Conservation (phyloP, 2,113 vertebrate species). For the Tauraco erythrolophus region DNA sequence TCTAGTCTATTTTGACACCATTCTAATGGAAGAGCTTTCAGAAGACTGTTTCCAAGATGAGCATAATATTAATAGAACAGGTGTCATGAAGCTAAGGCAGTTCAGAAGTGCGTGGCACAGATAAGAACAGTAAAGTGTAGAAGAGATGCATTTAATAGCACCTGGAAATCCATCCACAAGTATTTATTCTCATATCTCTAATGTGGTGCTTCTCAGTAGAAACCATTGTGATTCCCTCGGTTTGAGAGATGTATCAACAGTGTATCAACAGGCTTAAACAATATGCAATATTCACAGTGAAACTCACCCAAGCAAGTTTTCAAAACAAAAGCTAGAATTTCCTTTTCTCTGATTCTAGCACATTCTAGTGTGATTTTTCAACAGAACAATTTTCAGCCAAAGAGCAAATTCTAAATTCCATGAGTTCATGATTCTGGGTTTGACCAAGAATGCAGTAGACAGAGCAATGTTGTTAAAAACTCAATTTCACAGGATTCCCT, state of each 20-base stretch:
- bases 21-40: neutral
- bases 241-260: neutral
- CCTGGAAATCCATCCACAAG: neutral
- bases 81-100: neutral
- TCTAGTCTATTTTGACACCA: neutral
- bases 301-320: neutral
- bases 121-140: neutral
- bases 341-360: neutral
- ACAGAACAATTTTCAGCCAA: neutral
- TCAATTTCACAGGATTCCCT: neutral
- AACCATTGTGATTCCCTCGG: neutral
- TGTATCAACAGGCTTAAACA: neutral
- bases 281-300: fast-evolving
- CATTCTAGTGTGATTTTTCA: neutral
- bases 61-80: neutral
- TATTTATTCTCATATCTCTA: neutral
- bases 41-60: neutral
- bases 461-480: neutral
- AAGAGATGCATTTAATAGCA: neutral
- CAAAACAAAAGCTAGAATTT: neutral
- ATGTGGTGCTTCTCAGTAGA: neutral
- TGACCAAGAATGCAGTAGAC: neutral
- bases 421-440: neutral
- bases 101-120: neutral
- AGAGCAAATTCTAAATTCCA: neutral